Conservation (phyloP, 2,113 vertebrate species). For the Struthio camelus region DNA sequence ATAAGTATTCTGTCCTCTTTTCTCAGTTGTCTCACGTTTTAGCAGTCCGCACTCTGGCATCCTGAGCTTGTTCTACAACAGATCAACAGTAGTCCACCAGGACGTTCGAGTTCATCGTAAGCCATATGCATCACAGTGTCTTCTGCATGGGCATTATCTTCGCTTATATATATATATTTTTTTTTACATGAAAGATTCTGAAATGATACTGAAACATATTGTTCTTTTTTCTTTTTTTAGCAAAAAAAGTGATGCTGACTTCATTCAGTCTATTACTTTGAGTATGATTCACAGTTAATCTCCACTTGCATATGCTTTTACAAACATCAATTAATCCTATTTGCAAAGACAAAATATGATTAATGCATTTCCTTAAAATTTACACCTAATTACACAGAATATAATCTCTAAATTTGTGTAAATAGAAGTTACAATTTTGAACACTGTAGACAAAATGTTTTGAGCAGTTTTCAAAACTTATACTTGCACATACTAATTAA, state of each 20-base stretch:
- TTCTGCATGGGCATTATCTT: fast-evolving
- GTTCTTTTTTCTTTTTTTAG: too few relatives aligned
- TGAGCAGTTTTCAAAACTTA: slow-evolving; percentile 34
- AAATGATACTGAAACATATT: background rate
- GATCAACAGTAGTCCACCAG: too few relatives aligned
- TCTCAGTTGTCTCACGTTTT: background rate
- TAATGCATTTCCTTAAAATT: slow-evolving; percentile 49
- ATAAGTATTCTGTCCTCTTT: background rate
- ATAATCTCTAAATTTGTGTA: slow-evolving; percentile 52
- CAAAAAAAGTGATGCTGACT: background rate
- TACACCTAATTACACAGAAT: slow-evolving; percentile 56
- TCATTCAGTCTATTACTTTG: background rate
- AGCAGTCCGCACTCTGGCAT: background rate
- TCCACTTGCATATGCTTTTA: slow-evolving; percentile 33
- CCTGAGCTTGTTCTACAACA: background rate
- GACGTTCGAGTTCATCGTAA: background rate
- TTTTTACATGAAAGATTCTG: background rate
- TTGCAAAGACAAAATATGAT: slow-evolving; percentile 52
- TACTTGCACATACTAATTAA: slow-evolving; percentile 45
- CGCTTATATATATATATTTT: background rate
- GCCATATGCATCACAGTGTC: fast-evolving
- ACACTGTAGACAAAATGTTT: background rate
- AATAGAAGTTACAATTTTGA: slow-evolving; percentile 34
- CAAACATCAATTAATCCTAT: slow-evolving; percentile 52
- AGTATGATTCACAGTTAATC: slow-evolving; percentile 14